Evolutionary conservation across 2,888 invertebrate genomes (phyloP).

Genomic region (Amphiduros pacificus): DNA sequence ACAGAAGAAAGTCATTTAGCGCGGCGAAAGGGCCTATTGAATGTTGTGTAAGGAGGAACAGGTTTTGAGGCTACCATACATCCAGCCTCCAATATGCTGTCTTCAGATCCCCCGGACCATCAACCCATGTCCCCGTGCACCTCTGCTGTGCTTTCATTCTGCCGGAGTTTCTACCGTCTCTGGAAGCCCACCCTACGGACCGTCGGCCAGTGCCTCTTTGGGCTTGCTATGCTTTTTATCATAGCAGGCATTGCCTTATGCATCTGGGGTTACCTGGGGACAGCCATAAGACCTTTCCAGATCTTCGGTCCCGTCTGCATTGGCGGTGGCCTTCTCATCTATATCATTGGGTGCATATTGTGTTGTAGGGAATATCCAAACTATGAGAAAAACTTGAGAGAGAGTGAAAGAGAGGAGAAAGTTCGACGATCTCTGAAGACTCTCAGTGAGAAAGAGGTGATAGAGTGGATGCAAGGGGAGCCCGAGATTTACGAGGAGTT

Average conservation of each 20-base stretch:
- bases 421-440: conserved; percentile 3
- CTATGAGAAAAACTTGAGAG: conserved; percentile 14
- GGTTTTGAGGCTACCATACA: too few relatives aligned
- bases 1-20: too few relatives aligned
- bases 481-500: conserved; percentile 24
- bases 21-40: too few relatives aligned
- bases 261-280: conserved; percentile 27
- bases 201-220: conserved; percentile 27
- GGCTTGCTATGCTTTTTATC: conserved; percentile 25
- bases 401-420: conserved; percentile 14
- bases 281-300: conserved; percentile 25
- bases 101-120: too few relatives aligned
- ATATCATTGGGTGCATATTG: conserved; percentile 22
- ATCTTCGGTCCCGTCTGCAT: conserved; percentile 25
- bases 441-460: conserved; percentile 13
- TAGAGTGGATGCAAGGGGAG: conserved; percentile 19
- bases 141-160: too few relatives aligned
- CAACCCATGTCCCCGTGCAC: too few relatives aligned
- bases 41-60: too few relatives aligned
- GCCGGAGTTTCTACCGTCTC: too few relatives aligned
- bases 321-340: conserved; percentile 21
- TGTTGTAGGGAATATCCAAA: conserved; percentile 22
- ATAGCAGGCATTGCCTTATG: conserved; percentile 26
- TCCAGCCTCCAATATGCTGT: too few relatives aligned
- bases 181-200: conserved; percentile 19